phyloP scores from a whole-genome alignment of 2,888 invertebrate genomes.

The Camptogramma bilineatum region DNA sequence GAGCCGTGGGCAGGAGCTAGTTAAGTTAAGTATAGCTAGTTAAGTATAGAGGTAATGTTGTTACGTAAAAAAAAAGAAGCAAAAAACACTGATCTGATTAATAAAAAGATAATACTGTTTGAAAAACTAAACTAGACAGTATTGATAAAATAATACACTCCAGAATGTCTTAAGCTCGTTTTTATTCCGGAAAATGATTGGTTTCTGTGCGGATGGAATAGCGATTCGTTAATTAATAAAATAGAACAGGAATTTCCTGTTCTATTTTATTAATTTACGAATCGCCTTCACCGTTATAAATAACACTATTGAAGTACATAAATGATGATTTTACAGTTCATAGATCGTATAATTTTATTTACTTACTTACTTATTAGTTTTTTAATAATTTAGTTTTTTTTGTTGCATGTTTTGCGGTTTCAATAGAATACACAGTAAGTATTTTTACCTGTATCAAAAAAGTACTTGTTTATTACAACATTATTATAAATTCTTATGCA shows the following conservation, averaged over 20 bases:
- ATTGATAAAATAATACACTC: no score
- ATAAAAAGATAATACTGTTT: no score
- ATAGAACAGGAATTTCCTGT: constrained; percentile 4
- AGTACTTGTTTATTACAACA: neutral
- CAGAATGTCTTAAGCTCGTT: no score
- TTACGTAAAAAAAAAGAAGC: no score
- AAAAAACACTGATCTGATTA: no score
- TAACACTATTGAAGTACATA: neutral
- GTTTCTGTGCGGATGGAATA: neutral
- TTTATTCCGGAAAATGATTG: neutral
- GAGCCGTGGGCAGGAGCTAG: no score
- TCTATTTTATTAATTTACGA: neutral
- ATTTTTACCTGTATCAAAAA: neutral
- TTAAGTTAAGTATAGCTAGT: no score
- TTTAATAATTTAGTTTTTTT: constrained; percentile 43
- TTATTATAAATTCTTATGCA: neutral
- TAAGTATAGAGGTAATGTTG: no score
- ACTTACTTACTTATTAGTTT: neutral
- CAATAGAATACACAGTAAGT: constrained; percentile 91
- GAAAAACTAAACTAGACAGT: no score
- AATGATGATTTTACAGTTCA: neutral
- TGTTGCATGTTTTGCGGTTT: constrained; percentile 59
- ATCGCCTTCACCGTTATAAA: neutral
- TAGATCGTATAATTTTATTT: no score
- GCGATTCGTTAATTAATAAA: neutral